Base-by-base conservation (phyloP, 1,140 invertebrate genomes). In the Colletes latitarsis region DNA sequence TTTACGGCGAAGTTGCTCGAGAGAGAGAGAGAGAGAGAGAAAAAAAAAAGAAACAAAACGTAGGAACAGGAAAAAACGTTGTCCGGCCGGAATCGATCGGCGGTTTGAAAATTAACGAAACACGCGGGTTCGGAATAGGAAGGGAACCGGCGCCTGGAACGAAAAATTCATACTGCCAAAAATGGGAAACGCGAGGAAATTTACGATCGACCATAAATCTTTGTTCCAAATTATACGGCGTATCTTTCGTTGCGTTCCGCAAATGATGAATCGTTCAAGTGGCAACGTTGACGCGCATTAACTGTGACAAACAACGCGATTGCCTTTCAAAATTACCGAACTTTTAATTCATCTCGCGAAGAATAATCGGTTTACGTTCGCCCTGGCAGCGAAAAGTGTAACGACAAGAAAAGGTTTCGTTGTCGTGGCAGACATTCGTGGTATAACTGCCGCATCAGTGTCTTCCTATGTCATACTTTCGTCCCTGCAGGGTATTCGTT, bases 151-250 rank as follows among this genome's bases (percentile, higher is more conserved):
- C 39, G 72, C n/a, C 46, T 6, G n/a, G 15, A 52, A 52, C 30
- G 63, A 77, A 68, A 83, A 85, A 85, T 85, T 85, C 79, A 82
- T 82, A 84, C 75, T 66, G 63, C 76, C 63, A 82, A 62, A 83
- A 83, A 83, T 79, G 82, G 30, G 30, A 46, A 46, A 52, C 78
- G 79, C 58, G 78, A 53, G 74, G 64, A 70, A 82, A 85, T 85
- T 85, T 85, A 85, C 58, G 83, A 5, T 58, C 41, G 43, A 14
- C 49, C 78, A 77, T 85, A 85, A 85, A 85, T 85, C 83, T 72
- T 77, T 69, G 77, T 84, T 81, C 68, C 71, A 80, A 85, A 85
- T 85, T 85, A 85, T 84, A 83, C 83, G 17, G 72, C 68, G 55
- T 75, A 77, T 81, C 83, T 81, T 83, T 85, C 82, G 57, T 85